Percentiles rank a stretch among this genome's conserved stretches.
phyloP scores from a whole-genome alignment of 2,888 invertebrate species.

The Oxyteleia sp. region DNA sequence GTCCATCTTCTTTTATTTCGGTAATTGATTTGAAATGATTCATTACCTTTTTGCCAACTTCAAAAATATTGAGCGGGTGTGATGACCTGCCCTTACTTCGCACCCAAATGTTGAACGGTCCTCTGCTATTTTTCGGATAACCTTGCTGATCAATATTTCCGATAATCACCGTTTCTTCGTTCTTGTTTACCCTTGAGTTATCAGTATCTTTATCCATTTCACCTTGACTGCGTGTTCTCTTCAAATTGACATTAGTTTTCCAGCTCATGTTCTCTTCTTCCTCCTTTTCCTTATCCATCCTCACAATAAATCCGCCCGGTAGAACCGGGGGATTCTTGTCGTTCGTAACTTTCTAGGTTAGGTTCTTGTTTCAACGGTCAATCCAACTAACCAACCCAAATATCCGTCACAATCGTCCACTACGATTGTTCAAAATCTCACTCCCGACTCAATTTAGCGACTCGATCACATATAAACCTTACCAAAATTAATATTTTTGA shows the following conservation, averaged over 20 bases:
- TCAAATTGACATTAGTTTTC: not conserved
- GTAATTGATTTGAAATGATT: not conserved
- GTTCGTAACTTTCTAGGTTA: no score
- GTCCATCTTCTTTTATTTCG: conserved; percentile 6
- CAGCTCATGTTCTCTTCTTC: not conserved
- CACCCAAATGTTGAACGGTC: conserved; percentile 22
- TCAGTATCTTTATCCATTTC: not conserved
- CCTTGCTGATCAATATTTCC: conserved; percentile 2
- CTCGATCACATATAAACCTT: no score
- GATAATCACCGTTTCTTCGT: not conserved
- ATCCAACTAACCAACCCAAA: no score
- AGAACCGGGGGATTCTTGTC: conserved; percentile 1
- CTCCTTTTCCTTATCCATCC: no score
- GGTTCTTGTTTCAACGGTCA: no score
- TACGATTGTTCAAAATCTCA: no score
- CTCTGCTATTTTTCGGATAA: not conserved
- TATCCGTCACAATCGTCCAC: no score
- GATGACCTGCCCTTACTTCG: not conserved
- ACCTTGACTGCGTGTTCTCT: not conserved
- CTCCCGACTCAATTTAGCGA: no score
- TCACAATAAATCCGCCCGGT: not conserved
- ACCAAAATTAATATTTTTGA: no score
- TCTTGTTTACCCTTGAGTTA: no score
- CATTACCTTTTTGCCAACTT: conserved; percentile 6
- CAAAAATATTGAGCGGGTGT: conserved; percentile 8